Percentiles rank a stretch among this genome's conserved stretches.
Conservation (phyloP, 2,888 invertebrate species). For the Polyommatus iphigenia region DNA sequence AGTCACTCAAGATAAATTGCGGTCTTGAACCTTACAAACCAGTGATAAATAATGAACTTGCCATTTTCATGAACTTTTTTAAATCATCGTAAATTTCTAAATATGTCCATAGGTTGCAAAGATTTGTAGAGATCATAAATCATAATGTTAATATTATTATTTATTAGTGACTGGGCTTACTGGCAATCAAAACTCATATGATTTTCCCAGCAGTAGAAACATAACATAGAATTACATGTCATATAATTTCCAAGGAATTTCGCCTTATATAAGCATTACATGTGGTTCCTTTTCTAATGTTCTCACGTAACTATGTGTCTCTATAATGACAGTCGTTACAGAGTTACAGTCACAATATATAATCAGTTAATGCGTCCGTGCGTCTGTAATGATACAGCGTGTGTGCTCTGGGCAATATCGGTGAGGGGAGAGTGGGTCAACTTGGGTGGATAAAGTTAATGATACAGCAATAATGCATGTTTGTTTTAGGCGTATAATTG, state of each 20-base stretch:
- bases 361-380: constrained; percentile 70
- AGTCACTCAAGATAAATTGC: too few species aligned
- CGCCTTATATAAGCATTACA: not conserved
- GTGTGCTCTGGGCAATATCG: constrained; percentile 61
- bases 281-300: constrained; percentile 23
- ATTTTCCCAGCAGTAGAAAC: not conserved
- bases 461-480: constrained; percentile 1
- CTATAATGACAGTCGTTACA: constrained; percentile 30
- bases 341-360: constrained; percentile 59
- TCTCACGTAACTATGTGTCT: constrained; percentile 26
- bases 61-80: too few species aligned
- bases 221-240: not conserved
- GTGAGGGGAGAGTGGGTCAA: constrained; percentile 48
- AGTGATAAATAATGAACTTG: too few species aligned
- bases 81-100: too few species aligned
- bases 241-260: constrained; percentile 13
- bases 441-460: not conserved
- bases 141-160: too few species aligned
- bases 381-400: constrained; percentile 71
- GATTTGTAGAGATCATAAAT: too few species aligned
- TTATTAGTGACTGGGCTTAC: too few species aligned
- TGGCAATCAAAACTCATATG: not conserved
- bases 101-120: too few species aligned
- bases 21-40: too few species aligned
- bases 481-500: not conserved